Percentiles rank a stretch among this genome's conserved stretches.
Evolutionary conservation across 2,113 vertebrate genomes (phyloP).

Genomic region (Picathartes gymnocephalus): DNA sequence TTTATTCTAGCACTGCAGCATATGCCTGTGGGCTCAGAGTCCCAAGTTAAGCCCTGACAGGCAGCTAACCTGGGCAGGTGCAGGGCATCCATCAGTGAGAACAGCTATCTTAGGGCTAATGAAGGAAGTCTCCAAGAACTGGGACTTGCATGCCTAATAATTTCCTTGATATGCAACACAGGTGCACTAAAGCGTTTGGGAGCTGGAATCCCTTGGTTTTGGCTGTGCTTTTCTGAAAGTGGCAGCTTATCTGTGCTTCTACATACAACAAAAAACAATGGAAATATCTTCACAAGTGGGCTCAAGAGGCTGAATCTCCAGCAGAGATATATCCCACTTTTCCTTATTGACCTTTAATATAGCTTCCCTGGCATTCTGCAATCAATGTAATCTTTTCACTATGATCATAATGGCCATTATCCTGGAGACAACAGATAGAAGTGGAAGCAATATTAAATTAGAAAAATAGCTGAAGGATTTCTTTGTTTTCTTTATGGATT

Average conservation of each 20-base stretch:
- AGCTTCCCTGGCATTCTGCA: conserved; percentile 28
- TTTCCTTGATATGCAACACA: not conserved
- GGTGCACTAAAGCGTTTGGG: not conserved
- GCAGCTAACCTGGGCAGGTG: not conserved
- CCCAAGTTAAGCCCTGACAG: not conserved
- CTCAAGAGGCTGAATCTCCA: conserved; percentile 39
- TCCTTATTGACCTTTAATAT: conserved; percentile 60
- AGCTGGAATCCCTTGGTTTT: not conserved
- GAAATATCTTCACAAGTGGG: conserved; percentile 2
- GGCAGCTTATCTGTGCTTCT: not conserved
- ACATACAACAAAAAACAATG: conserved; percentile 10
- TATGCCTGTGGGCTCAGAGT: not conserved
- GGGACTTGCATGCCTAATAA: not conserved
- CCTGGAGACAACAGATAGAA: conserved; percentile 31
- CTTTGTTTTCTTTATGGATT: conserved; percentile 60
- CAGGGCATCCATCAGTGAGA: not conserved
- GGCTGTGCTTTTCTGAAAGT: not conserved
- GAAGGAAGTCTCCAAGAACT: not conserved
- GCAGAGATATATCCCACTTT: conserved; percentile 42
- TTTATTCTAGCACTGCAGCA: not conserved
- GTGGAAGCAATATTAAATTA: conserved; percentile 47
- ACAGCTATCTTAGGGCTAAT: not conserved
- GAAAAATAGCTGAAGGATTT: conserved; percentile 52
- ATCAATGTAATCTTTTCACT: conserved; percentile 51
- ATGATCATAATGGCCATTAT: conserved; percentile 43